Evolutionary conservation across 2,888 invertebrate genomes (phyloP).

Genomic region (Antitype chi): DNA sequence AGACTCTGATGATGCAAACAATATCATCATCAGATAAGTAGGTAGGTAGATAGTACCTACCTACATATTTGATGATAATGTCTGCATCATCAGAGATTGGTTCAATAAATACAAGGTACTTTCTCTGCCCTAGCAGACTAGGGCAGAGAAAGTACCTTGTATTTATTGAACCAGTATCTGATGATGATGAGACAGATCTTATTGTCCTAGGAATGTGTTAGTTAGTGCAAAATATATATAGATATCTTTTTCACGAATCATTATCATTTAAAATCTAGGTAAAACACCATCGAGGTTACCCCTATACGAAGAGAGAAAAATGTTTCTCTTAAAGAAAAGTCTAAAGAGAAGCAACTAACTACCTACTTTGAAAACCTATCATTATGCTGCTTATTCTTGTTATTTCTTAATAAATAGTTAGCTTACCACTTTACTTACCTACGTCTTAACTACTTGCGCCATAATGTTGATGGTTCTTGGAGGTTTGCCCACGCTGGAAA

Average conservation of each 20-base stretch:
- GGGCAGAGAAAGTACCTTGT: too few species aligned
- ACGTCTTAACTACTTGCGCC: constrained; percentile 23
- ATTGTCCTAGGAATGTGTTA: too few species aligned
- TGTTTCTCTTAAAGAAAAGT: background rate
- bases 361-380: constrained; percentile 2
- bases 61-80: too few species aligned
- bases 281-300: background rate
- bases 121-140: too few species aligned
- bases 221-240: too few species aligned
- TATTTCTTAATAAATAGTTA: constrained; percentile 20
- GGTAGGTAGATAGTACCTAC: background rate
- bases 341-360: background rate
- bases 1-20: background rate
- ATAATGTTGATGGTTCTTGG: constrained; percentile 44
- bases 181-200: too few species aligned
- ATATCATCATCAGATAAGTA: background rate
- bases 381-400: constrained; percentile 5
- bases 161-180: too few species aligned
- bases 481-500: constrained; percentile 42
- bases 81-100: too few species aligned
- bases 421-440: constrained; percentile 29
- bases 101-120: too few species aligned
- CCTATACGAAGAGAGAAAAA: background rate
- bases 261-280: background rate
- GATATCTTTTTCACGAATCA: too few species aligned